phyloP scores from a whole-genome alignment of 1,140 invertebrate species.

The Odontomachus brunneus region DNA sequence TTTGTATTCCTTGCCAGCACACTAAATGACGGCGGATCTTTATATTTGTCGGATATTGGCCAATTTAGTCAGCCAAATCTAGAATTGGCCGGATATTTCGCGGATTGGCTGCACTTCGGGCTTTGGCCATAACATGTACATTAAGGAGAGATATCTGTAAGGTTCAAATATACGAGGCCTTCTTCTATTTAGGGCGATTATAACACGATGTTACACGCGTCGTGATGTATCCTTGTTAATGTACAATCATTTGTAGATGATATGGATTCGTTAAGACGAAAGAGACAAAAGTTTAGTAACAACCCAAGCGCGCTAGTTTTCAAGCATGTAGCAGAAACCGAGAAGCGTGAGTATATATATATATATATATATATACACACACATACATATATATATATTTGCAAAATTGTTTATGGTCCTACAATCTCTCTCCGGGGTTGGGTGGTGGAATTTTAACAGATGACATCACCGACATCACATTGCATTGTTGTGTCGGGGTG shows the following conservation, averaged over 20 bases:
- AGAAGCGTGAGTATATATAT: constrained; percentile 86
- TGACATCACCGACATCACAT: constrained; percentile 44
- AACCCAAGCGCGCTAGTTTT: constrained; percentile 85
- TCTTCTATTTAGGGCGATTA: constrained; percentile 44
- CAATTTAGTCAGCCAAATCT: no score
- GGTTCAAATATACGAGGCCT: constrained; percentile 42
- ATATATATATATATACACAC: no score
- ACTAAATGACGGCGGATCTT: no score
- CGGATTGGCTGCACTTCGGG: no score
- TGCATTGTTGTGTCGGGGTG: constrained; percentile 27
- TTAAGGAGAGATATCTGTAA: neutral
- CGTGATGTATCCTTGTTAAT: constrained; percentile 61
- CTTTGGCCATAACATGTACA: neutral
- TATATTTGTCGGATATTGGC: no score
- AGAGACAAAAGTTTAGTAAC: constrained; percentile 86
- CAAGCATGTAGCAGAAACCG: constrained; percentile 85
- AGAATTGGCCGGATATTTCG: no score
- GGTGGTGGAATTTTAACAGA: constrained; percentile 33
- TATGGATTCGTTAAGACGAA: constrained; percentile 75
- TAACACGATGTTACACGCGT: constrained; percentile 32
- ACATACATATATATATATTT: no score
- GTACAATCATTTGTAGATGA: constrained; percentile 74
- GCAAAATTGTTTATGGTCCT: constrained; percentile 64
- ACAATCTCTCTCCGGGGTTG: constrained; percentile 69
- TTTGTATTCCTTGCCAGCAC: no score